Percentiles rank a stretch among this genome's conserved stretches.
Evolutionary conservation across 2,113 vertebrate species (phyloP).

Genomic region (Python bivittatus): DNA sequence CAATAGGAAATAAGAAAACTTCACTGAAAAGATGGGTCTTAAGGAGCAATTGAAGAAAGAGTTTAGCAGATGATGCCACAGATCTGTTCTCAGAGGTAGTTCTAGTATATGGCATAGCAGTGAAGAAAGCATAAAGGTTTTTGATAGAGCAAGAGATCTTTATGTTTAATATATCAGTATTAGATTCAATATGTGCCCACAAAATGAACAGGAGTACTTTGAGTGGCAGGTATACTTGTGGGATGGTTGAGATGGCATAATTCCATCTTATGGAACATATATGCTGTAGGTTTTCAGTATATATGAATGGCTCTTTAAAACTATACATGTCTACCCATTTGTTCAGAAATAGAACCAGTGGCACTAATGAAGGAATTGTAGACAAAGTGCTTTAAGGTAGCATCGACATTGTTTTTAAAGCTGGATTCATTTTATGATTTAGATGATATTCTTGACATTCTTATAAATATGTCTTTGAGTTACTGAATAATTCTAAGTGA

Average conservation of each 20-base stretch:
- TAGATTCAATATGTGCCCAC: neutral
- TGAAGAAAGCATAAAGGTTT: neutral
- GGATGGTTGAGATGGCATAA: neutral
- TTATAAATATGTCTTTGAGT: constrained; percentile 18
- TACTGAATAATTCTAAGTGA: constrained; percentile 32
- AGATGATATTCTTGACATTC: neutral
- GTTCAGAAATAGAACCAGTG: neutral
- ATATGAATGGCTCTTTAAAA: neutral
- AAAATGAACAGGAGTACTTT: neutral
- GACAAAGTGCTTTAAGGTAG: neutral
- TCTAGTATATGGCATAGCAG: neutral
- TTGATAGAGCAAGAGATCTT: neutral
- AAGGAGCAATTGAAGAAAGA: neutral
- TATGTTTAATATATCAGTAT: neutral
- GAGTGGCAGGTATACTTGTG: neutral
- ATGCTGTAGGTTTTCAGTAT: neutral
- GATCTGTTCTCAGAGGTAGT: neutral
- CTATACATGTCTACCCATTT: neutral
- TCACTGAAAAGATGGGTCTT: neutral
- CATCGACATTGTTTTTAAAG: neutral
- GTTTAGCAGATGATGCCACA: neutral
- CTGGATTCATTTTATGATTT: neutral
- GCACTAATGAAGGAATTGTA: neutral
- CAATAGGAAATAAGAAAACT: neutral
- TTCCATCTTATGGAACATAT: neutral